phyloP scores from a whole-genome alignment of 2,888 invertebrate genomes.

The Epistrophe eligans region DNA sequence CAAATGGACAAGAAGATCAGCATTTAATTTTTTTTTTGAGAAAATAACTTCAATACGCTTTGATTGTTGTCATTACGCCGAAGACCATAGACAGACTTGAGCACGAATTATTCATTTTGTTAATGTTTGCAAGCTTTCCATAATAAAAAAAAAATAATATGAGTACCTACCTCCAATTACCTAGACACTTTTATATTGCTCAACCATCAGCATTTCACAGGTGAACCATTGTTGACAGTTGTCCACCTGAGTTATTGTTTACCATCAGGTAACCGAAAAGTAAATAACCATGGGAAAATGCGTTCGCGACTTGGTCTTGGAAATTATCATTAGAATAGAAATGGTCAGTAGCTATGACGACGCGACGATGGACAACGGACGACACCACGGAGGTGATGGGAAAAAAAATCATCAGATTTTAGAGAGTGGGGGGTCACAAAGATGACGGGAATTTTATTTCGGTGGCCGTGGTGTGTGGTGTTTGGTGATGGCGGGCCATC shows the following conservation, averaged over 20 bases:
- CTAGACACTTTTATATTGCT: slow-evolving; percentile 29
- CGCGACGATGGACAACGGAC: not conserved
- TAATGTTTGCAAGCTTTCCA: slow-evolving; percentile 71
- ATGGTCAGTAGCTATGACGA: slow-evolving; percentile 56
- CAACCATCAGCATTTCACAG: slow-evolving; percentile 63
- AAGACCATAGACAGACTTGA: slow-evolving; percentile 25
- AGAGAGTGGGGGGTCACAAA: slow-evolving; percentile 51
- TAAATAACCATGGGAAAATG: slow-evolving; percentile 75
- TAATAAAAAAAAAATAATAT: not conserved
- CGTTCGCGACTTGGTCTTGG: slow-evolving; percentile 64
- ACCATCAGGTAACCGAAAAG: slow-evolving; percentile 67
- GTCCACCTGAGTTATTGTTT: slow-evolving; percentile 74
- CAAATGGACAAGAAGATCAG: slow-evolving; percentile 19
- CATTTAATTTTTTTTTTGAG: slow-evolving; percentile 19
- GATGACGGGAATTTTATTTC: slow-evolving; percentile 64
- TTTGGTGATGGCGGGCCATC: slow-evolving; percentile 64
- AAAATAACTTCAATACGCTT: slow-evolving; percentile 51
- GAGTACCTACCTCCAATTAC: not conserved
- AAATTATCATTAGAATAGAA: slow-evolving; percentile 75
- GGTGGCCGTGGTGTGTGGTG: slow-evolving; percentile 35
- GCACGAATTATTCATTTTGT: slow-evolving; percentile 53
- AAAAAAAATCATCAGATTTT: slow-evolving; percentile 23
- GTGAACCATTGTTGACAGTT: slow-evolving; percentile 76
- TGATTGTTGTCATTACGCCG: slow-evolving; percentile 70
- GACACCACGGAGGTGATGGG: slow-evolving; percentile 29